A percentile compares a stretch with the other conserved stretches of the same genome.
Conservation (phyloP, 2,797 vertebrate species). For the Chloroceryle amazona region DNA sequence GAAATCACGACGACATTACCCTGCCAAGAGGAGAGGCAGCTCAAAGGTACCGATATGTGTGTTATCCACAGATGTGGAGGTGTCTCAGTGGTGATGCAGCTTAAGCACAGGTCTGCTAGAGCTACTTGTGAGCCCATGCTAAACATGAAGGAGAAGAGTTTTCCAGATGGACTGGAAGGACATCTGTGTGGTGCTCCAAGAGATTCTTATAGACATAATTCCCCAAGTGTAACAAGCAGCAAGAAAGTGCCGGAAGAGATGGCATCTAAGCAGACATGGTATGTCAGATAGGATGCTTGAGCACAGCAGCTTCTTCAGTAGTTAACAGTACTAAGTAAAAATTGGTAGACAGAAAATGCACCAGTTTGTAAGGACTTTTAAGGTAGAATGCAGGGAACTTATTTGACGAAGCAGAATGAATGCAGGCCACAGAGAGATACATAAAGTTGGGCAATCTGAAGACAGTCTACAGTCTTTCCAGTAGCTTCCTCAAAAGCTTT, state of each 20-base stretch:
- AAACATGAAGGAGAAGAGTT: background rate
- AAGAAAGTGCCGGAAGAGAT: background rate
- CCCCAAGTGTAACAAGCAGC: background rate
- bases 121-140: background rate
- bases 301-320: background rate
- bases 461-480: background rate
- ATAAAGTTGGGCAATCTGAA: background rate
- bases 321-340: background rate
- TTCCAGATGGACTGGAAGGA: background rate
- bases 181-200: background rate
- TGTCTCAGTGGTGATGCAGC: fast-evolving
- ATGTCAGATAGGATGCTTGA: background rate
- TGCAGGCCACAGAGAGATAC: background rate
- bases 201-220: background rate
- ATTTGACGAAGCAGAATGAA: background rate
- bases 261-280: background rate
- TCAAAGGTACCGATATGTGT: fast-evolving
- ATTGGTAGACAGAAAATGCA: background rate
- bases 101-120: background rate
- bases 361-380: background rate
- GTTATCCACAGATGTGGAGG: fast-evolving
- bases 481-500: background rate
- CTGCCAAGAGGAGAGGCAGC: background rate
- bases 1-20: background rate
- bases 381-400: background rate